phyloP scores from a whole-genome alignment of 2,888 invertebrate genomes.

The Ctenicera cuprea region DNA sequence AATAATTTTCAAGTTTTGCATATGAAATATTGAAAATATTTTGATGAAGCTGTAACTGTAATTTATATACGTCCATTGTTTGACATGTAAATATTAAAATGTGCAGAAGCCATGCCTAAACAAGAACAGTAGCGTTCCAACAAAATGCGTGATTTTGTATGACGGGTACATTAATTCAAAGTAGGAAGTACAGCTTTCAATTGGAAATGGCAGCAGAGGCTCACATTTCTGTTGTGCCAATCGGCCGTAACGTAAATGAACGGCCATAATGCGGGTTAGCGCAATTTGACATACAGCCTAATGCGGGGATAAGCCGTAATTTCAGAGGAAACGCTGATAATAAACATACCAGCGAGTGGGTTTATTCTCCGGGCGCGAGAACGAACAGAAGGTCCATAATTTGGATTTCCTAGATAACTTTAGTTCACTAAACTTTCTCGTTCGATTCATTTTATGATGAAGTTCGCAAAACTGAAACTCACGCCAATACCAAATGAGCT shows the following conservation, averaged over 20 bases:
- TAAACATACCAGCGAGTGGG: slow-evolving; percentile 27
- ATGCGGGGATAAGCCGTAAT: slow-evolving; percentile 30
- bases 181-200: slow-evolving; percentile 2
- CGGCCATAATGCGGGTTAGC: slow-evolving; percentile 29
- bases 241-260: slow-evolving; percentile 26
- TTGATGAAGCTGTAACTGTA: too few species aligned
- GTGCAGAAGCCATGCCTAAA: too few species aligned
- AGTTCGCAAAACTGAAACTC: not conserved
- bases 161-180: slow-evolving; percentile 1
- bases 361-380: slow-evolving; percentile 22
- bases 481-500: not conserved
- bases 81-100: too few species aligned
- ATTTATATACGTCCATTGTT: too few species aligned
- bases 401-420: slow-evolving; percentile 26
- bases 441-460: not conserved
- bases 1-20: not conserved
- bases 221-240: slow-evolving; percentile 24
- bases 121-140: not conserved
- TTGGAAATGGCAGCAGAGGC: slow-evolving; percentile 1
- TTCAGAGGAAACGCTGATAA: slow-evolving; percentile 20
- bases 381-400: slow-evolving; percentile 30
- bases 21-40: too few species aligned
- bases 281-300: slow-evolving; percentile 30
- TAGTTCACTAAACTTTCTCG: slow-evolving; percentile 12
- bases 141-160: not conserved